Evolutionary conservation across 2,113 vertebrate species (phyloP), one percentile per base, ranked within the genome.

Genomic region (Otolemur garnettii): DNA sequence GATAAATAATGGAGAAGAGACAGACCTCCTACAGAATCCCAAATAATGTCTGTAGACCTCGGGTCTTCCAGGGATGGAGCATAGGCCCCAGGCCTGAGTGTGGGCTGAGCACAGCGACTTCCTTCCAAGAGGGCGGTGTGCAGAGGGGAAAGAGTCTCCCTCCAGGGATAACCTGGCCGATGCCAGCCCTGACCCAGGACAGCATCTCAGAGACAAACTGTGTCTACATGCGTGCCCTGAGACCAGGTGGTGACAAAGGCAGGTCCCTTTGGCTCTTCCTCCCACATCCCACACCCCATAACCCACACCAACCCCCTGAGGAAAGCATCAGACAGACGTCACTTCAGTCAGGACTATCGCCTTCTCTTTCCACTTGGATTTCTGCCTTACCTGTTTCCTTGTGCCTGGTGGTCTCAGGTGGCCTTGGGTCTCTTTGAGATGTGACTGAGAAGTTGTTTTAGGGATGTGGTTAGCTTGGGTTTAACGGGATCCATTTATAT

Each of bases 21-120:
- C 26, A 50, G 7, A 5, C 15, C 59, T 1, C 4, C 5, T 15
- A 33, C 33, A 71, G n/a, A 21, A 21, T 21, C 11, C 35, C n/a
- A 7, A 0, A 0, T 13, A 11, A 38, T 13, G 22, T 5, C 3
- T 1, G 18, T 8, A 9, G 59, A 13, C 0, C 1, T 33, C 11
- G 19, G 0, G 0, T 28, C 66, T 69, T 38, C n/a, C 1, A 55
- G 81, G 28, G 28, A 38, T 14, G 12, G 59, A 13, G 10, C 33
- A 0, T 18, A 9, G 3, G 21, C 1, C 10, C 5, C 10, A 26
- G 38, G 30, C 86, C 74, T 33, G 0, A 1, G 57, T 19, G 2
- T 1, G 45, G 59, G 14, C 26, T 62, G 7, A 15, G 72, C 62
- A 9, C 2, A 2, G 78, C 0, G 9, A 71, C 62, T 15, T 64